Conservation (phyloP, 2,888 invertebrate species). For the Phania funesta region DNA sequence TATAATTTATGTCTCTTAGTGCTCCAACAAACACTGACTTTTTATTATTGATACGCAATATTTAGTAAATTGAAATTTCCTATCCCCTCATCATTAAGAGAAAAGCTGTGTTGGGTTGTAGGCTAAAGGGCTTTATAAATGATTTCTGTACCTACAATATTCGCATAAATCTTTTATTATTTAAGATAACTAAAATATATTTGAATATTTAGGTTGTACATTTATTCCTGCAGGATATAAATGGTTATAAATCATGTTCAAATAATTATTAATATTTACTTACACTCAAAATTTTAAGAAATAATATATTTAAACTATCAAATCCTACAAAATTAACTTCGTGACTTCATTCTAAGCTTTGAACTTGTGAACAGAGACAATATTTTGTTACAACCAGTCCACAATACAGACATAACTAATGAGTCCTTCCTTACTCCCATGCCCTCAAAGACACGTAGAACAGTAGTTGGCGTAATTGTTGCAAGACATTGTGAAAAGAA, state of each 20-base stretch:
- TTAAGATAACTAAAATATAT: slow-evolving; percentile 49
- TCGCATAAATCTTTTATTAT: slow-evolving; percentile 58
- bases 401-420: slow-evolving; percentile 29
- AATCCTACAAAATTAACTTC: slow-evolving; percentile 26
- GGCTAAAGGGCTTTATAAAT: slow-evolving; percentile 26
- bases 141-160: slow-evolving; percentile 40
- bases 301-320: background rate
- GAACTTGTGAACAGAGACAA: slow-evolving; percentile 27
- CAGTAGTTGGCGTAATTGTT: slow-evolving; percentile 15
- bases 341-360: slow-evolving; percentile 31
- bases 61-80: too few relatives aligned
- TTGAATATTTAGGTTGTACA: slow-evolving; percentile 7
- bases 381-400: background rate
- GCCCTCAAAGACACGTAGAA: background rate
- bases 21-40: too few relatives aligned
- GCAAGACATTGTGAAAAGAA: slow-evolving; percentile 14
- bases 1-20: too few relatives aligned
- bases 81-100: background rate
- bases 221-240: slow-evolving; percentile 49
- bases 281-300: slow-evolving; percentile 31
- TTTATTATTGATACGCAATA: too few relatives aligned
- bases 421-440: slow-evolving; percentile 6
- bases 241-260: slow-evolving; percentile 55
- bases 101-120: background rate
- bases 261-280: slow-evolving; percentile 36